A percentile compares a stretch with the other conserved stretches of the same genome.
These are phyloP conservation scores for Allolobophora icterica DNA, from an alignment of 2,888 invertebrate species.

Conservation along the genomic window DNA sequence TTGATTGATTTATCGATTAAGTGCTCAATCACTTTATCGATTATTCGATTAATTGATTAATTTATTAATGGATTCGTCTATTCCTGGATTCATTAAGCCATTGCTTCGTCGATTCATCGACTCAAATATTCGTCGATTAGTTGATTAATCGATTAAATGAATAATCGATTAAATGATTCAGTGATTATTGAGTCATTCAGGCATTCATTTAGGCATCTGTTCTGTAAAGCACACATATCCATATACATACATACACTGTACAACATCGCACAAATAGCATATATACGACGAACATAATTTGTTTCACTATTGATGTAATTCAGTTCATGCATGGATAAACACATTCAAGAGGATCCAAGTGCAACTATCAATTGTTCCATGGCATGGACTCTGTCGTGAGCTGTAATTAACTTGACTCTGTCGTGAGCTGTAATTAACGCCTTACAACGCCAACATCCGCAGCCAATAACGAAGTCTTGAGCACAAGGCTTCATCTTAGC, in stretches of 20 bases:
- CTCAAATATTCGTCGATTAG: background rate
- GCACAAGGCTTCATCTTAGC: background rate
- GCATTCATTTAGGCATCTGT: too few relatives aligned
- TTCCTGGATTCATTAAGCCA: too few relatives aligned
- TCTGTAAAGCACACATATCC: background rate
- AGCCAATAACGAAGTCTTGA: background rate
- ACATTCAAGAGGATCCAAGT: background rate
- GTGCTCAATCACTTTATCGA: too few relatives aligned
- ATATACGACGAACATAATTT: background rate
- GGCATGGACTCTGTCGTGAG: background rate
- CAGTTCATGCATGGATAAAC: background rate
- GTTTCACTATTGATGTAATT: background rate
- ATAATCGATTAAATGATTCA: too few relatives aligned
- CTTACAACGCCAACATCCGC: background rate
- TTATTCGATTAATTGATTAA: background rate
- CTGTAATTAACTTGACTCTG: too few relatives aligned
- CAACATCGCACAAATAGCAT: too few relatives aligned
- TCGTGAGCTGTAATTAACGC: background rate
- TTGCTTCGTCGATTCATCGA: background rate
- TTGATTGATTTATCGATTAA: background rate
- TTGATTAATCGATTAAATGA: background rate
- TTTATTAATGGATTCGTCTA: too few relatives aligned
- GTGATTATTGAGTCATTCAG: too few relatives aligned
- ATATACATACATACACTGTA: background rate
- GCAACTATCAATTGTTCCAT: background rate